Base-by-base conservation (phyloP, 2,113 vertebrate genomes). In the Mustelus asterias region DNA sequence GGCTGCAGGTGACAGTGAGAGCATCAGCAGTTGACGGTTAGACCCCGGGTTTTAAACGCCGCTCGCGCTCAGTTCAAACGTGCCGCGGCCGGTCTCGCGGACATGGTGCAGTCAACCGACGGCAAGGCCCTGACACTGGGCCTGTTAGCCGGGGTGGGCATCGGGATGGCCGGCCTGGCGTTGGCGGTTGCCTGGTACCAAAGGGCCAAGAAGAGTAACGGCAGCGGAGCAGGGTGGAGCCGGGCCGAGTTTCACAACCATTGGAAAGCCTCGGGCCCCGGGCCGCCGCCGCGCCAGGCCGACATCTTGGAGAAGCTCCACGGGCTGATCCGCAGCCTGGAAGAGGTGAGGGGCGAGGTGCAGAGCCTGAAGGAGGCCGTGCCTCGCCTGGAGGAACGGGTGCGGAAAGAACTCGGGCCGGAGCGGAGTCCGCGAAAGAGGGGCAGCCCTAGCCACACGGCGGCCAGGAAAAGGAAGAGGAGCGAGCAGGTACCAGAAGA, bases 321-420 rank as follows among this genome's bases (percentile, higher is more conserved):
- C 41, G 98, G 97, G 69, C 97, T 99, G 95, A 96, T 99, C 65
- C 96, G 97, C 83, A 99, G 98, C 0, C 97, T 99, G 96, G 99
- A 99, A 0, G 98, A 99, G 96, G 98, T 99, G 95, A 99, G 98
- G 97, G 98, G 98, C 26, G 99, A 99, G 96, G 98, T 99, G 96
- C 97, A 96, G 95, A 98, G 98, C 11, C 86, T 99, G 96, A 99
- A 98, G 97, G 98, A 97, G 24, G 97, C 98, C 26, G 96, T 99
- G 96, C 98, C 98, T 6, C 97, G 97, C 60, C 97, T 99, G 96
- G 98, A 98, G 96, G 98, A 98, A 83, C 98, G 98, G 37, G 98
- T 99, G 96, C 97, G 97, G 95, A 98, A 97, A 65, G 98, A 99
- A 97, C 97, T 99, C 22, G 93, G 37, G n/a, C 37, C 93, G 20